These are phyloP conservation scores for Brenthis ino DNA, from an alignment of 2,888 invertebrate genomes.

Conservation along the genomic window DNA sequence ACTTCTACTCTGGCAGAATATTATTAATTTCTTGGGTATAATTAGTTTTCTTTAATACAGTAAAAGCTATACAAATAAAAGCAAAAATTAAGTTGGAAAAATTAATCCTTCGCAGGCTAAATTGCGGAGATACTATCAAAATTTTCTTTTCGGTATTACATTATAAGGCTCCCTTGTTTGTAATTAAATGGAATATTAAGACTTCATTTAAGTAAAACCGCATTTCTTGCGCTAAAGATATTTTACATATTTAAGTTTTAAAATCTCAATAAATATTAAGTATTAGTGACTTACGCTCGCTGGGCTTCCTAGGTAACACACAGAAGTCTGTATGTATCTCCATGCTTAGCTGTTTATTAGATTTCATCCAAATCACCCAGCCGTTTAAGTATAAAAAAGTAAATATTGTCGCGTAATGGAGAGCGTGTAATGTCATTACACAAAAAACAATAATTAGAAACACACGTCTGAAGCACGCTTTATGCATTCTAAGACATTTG, in stretches of 20 bases:
- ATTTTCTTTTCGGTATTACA: conserved; percentile 47
- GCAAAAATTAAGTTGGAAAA: conserved; percentile 26
- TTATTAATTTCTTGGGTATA: not conserved
- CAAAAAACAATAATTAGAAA: no score
- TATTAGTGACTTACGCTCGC: not conserved
- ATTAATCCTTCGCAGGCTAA: conserved; percentile 35
- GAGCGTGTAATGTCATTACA: no score
- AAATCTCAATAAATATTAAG: conserved; percentile 5
- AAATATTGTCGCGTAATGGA: no score
- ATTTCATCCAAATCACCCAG: no score
- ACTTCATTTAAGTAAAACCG: conserved; percentile 44
- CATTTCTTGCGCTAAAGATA: conserved; percentile 37
- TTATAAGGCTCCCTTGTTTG: conserved; percentile 48
- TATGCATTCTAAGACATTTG: no score
- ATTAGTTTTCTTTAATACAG: not conserved
- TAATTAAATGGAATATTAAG: conserved; percentile 47
- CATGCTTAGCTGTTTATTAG: no score
- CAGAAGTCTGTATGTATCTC: no score
- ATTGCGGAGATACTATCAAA: conserved; percentile 37
- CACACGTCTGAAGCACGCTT: no score
- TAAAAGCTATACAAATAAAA: not conserved
- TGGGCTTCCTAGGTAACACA: no score
- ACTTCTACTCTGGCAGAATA: not conserved
- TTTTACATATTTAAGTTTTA: conserved; percentile 16
- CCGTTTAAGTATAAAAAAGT: no score